Evolutionary conservation across 2,888 invertebrate species (phyloP).

Genomic region (Xestia ashworthii): DNA sequence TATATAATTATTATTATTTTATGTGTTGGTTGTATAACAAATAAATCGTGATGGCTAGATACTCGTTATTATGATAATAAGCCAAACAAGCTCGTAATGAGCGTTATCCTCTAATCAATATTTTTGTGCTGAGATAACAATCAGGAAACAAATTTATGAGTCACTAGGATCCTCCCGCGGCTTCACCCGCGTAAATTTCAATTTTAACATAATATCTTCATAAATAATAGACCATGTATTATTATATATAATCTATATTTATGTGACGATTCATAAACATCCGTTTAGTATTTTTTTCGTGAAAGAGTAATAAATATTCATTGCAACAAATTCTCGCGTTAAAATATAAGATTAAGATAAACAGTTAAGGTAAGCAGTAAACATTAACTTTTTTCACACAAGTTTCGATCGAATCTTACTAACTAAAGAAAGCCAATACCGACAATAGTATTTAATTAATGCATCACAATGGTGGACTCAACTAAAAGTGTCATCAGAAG

Average conservation of each 20-base stretch:
- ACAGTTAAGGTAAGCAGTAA: no score
- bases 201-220: background rate
- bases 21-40: background rate
- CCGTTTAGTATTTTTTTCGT: no score
- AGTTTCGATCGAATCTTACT: no score
- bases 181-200: background rate
- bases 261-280: no score
- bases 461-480: background rate
- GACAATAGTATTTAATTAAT: background rate
- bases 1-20: background rate
- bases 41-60: background rate
- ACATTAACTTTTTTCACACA: background rate
- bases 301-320: no score
- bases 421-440: background rate
- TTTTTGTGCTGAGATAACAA: background rate
- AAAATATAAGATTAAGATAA: no score
- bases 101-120: slow-evolving; percentile 5
- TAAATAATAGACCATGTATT: background rate
- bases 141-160: background rate
- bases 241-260: no score
- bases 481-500: background rate
- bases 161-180: background rate
- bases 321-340: no score
- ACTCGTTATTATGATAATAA: slow-evolving; percentile 13
- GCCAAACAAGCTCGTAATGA: background rate